Conservation (phyloP, 2,888 invertebrate species). For the Cheilosia soror region DNA sequence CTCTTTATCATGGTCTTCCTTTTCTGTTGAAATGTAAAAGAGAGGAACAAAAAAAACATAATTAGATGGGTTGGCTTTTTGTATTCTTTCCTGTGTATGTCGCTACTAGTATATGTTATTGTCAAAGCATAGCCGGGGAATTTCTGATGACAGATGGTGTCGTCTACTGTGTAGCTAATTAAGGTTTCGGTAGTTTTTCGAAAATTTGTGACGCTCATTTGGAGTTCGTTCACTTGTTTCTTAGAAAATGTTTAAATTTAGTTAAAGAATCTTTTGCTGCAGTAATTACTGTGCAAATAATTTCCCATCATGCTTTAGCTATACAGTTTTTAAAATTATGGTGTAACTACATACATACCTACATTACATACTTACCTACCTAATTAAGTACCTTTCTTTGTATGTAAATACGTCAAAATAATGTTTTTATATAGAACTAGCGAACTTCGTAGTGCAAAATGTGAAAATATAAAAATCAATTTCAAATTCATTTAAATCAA, state of each 20-base stretch:
- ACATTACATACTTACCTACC: too few relatives aligned
- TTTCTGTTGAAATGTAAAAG: conserved; percentile 18
- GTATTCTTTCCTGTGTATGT: conserved; percentile 4
- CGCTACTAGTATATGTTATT: background rate
- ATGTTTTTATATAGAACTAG: too few relatives aligned
- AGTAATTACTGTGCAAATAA: background rate
- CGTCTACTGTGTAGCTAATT: conserved; percentile 27
- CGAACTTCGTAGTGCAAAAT: too few relatives aligned
- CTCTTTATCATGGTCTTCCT: conserved; percentile 29
- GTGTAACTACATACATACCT: too few relatives aligned
- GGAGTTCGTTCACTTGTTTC: conserved; percentile 8
- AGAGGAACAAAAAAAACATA: conserved; percentile 7
- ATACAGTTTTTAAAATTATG: too few relatives aligned
- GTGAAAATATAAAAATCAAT: too few relatives aligned
- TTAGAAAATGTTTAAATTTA: background rate
- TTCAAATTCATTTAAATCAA: too few relatives aligned
- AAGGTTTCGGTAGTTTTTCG: conserved; percentile 30
- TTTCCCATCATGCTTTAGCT: background rate
- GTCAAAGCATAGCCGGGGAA: conserved; percentile 18
- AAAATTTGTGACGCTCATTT: conserved; percentile 16
- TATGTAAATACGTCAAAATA: too few relatives aligned
- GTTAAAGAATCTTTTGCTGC: background rate
- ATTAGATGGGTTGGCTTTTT: conserved; percentile 21
- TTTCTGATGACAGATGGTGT: conserved; percentile 49
- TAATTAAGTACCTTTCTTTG: too few relatives aligned